These are phyloP conservation scores for Hippoglossus hippoglossus DNA, from an alignment of 2,797 vertebrate species.

Conservation along the genomic window DNA sequence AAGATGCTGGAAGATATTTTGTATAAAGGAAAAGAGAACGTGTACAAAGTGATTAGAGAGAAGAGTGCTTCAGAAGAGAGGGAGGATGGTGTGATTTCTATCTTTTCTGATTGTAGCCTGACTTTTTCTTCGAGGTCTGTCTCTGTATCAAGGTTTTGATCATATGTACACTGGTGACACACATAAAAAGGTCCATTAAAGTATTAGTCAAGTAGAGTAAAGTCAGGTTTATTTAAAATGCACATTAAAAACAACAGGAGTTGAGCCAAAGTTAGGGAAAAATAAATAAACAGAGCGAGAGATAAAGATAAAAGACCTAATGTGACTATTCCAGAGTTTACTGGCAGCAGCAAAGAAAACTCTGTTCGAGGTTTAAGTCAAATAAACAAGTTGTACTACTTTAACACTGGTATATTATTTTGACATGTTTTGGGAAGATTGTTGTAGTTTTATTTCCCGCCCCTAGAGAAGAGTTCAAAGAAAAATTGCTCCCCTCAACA, in stretches of 20 bases:
- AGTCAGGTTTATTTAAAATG: too few relatives aligned
- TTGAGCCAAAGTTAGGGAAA: too few relatives aligned
- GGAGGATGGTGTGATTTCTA: not conserved
- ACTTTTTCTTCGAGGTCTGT: not conserved
- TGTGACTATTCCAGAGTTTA: too few relatives aligned
- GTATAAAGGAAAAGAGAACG: slow-evolving; percentile 3
- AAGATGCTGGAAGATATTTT: slow-evolving; percentile 38
- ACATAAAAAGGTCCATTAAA: not conserved
- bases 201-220: not conserved
- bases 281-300: too few relatives aligned
- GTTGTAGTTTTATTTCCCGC: not conserved
- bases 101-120: not conserved
- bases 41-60: not conserved
- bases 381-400: not conserved
- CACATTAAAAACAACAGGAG: too few relatives aligned
- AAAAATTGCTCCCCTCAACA: not conserved
- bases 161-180: not conserved
- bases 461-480: not conserved
- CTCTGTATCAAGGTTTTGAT: not conserved
- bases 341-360: too few relatives aligned
- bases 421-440: not conserved
- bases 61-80: not conserved
- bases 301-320: too few relatives aligned
- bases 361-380: not conserved
- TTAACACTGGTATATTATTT: not conserved